Percentiles rank a stretch among this genome's conserved stretches.
Evolutionary conservation across 2,797 vertebrate genomes (phyloP).

Genomic region (Thamnophis elegans): DNA sequence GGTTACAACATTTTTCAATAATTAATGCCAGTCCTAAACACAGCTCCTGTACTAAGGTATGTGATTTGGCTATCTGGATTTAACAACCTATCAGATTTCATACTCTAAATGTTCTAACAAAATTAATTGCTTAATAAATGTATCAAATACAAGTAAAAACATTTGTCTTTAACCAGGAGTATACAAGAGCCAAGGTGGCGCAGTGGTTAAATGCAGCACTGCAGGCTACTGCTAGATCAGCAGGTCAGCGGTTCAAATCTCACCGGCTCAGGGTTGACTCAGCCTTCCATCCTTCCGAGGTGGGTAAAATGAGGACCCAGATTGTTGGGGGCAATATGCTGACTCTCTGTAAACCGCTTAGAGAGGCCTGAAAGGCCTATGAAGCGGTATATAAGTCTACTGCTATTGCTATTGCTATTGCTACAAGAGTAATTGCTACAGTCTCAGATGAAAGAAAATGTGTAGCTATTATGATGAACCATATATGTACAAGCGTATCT

Average conservation of each 20-base stretch:
- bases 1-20: background rate
- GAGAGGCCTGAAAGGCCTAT: too few relatives aligned
- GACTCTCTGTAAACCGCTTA: too few relatives aligned
- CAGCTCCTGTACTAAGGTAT: background rate
- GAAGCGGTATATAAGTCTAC: too few relatives aligned
- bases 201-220: too few relatives aligned
- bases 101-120: background rate
- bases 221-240: too few relatives aligned
- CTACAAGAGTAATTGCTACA: background rate
- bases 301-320: too few relatives aligned
- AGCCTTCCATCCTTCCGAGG: too few relatives aligned
- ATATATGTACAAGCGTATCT: background rate
- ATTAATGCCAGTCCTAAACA: background rate
- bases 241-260: too few relatives aligned
- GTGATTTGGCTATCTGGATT: background rate
- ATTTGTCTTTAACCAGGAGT: background rate
- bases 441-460: background rate
- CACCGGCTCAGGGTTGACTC: too few relatives aligned
- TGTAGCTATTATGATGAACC: background rate
- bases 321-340: too few relatives aligned
- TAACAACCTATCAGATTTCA: background rate
- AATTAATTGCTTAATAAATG: background rate
- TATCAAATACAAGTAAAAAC: background rate
- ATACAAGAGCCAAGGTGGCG: too few relatives aligned
- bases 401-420: too few relatives aligned